Base-by-base conservation (phyloP, 53 echinoderm and acorn worm species). In the Stichopus horrens region DNA sequence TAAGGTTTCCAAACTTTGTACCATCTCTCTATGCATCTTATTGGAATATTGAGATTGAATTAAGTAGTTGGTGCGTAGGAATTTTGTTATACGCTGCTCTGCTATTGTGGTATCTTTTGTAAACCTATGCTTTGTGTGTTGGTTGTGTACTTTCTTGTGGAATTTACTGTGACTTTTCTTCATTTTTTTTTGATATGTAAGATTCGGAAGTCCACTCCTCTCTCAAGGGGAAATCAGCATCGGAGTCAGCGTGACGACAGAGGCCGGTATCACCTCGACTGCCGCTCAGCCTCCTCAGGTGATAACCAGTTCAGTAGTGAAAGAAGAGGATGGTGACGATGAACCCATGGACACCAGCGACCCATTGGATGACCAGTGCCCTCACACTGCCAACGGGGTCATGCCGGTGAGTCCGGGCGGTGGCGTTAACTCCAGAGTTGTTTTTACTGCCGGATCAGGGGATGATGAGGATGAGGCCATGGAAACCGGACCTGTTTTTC, bases 171-270 rank as follows among this genome's bases (percentile, higher is more conserved):
- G 75, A 37, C 2, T 37, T 37, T 37, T 37, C 37, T 19, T 71
- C 19, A 59, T 71, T 20, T 21, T 71, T 55, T 55, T 9, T 13
- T 81, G 14, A 10, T 37, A 53, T 5, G 7, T 22, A 18, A 81
- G 81, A 53, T 81, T 81, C 4, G 81, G 81, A 21, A 81, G 81
- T 20, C 57, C 81, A 5, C 57, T 81, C 19, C 81, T 92, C 73
- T 92, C 92, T 79, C 92, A 92, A 77, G 89, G 89, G 79, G 92
- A 92, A 89, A 92, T 92, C 53, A 92, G 74, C 80, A 89, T 92
- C 2, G 92, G 92, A 55, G 68, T 92, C 57, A 63, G 86, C 73
- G 66, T 56, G 21, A 37, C 60, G 55, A 83, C 73, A 77, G 86
- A 53, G 57, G 58, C 68, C 74, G 75, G 63, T 66, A 83, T 23